A percentile compares a stretch with the other conserved stretches of the same genome.
phyloP scores from a whole-genome alignment of 2,113 vertebrate species.

The Cyanistes caeruleus region DNA sequence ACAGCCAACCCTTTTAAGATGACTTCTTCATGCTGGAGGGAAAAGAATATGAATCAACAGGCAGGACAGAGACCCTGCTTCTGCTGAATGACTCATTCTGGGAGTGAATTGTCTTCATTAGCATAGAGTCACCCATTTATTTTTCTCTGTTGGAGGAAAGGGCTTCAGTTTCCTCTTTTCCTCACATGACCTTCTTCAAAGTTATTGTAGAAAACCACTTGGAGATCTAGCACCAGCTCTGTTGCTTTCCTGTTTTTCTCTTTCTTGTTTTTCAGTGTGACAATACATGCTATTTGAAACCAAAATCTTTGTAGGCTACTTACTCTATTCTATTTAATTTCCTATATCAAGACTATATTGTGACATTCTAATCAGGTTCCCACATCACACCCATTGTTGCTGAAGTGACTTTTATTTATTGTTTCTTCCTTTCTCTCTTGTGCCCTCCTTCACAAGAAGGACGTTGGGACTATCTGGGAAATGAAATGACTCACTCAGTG shows the following conservation, averaged over 20 bases:
- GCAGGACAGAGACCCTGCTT: conserved; percentile 49
- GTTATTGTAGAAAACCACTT: neutral
- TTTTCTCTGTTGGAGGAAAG: conserved; percentile 15
- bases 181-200: conserved; percentile 42
- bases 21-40: neutral
- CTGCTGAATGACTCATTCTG: conserved; percentile 56
- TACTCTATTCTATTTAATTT: neutral
- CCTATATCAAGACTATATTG: neutral
- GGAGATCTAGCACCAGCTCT: neutral
- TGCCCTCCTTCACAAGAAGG: conserved; percentile 4
- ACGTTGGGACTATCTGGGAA: neutral
- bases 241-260: neutral
- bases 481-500: conserved; percentile 16
- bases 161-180: conserved; percentile 7
- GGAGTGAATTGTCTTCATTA: conserved; percentile 61
- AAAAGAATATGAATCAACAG: conserved; percentile 70
- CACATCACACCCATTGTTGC: neutral
- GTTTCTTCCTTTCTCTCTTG: neutral
- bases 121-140: conserved; percentile 62
- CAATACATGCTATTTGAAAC: neutral
- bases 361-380: conserved; percentile 29
- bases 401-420: conserved; percentile 34
- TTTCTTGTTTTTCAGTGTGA: neutral
- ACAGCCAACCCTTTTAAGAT: conserved; percentile 11
- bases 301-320: neutral